Percentiles rank a stretch among this genome's conserved stretches.
These are phyloP conservation scores for Xyliphius kryptos DNA, from an alignment of 2,113 vertebrate genomes.

Conservation along the genomic window DNA sequence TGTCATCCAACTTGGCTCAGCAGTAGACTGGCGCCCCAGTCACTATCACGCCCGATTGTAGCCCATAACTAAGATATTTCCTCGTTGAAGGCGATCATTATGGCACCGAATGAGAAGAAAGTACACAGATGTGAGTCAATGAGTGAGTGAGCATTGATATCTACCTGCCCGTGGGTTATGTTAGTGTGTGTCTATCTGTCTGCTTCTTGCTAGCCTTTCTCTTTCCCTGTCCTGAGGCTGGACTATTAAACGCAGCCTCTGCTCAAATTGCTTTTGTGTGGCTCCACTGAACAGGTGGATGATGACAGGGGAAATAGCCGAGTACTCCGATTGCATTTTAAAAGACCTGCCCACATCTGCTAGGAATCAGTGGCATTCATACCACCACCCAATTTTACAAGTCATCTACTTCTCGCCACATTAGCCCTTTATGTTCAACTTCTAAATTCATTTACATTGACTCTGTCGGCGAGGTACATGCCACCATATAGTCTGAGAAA, in stretches of 20 bases:
- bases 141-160: slow-evolving; percentile 10
- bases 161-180: slow-evolving; percentile 41
- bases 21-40: no score
- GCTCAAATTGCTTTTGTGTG: slow-evolving; percentile 44
- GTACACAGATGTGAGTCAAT: no score
- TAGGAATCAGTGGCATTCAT: slow-evolving; percentile 42
- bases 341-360: slow-evolving; percentile 32
- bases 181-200: slow-evolving; percentile 17
- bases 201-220: neutral
- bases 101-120: no score
- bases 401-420: slow-evolving; percentile 30
- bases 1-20: no score
- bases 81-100: no score
- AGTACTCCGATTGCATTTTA: slow-evolving; percentile 32
- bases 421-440: slow-evolving; percentile 29
- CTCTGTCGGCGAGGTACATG: slow-evolving; percentile 15
- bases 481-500: no score
- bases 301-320: slow-evolving; percentile 30
- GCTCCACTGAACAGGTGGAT: slow-evolving; percentile 44
- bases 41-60: no score
- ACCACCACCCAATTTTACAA: slow-evolving; percentile 37
- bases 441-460: slow-evolving; percentile 39
- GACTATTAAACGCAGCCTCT: slow-evolving; percentile 40
- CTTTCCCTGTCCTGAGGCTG: slow-evolving; percentile 35
- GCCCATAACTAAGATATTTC: no score